Percentiles rank a stretch among this genome's conserved stretches.
Conservation (phyloP, 2,888 invertebrate species). For the Tetrapedia diversipes region DNA sequence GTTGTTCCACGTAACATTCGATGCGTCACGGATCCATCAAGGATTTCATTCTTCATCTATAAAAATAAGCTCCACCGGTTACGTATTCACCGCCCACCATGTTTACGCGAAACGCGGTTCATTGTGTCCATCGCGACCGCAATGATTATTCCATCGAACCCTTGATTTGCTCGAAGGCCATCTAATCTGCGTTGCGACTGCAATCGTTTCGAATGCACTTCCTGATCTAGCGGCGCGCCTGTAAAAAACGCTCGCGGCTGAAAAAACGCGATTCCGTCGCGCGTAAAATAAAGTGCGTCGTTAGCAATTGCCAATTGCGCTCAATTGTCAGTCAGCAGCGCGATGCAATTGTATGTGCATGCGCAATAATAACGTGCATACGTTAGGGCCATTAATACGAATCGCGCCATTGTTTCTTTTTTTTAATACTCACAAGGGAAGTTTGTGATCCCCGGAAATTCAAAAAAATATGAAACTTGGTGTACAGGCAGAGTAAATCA, state of each 20-base stretch:
- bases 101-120: slow-evolving; percentile 19
- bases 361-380: background rate
- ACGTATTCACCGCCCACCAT: slow-evolving; percentile 31
- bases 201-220: slow-evolving; percentile 27
- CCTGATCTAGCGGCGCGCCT: slow-evolving; percentile 32
- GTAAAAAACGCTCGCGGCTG: background rate
- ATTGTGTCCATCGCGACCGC: slow-evolving; percentile 37
- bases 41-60: slow-evolving; percentile 13
- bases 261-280: slow-evolving; percentile 27
- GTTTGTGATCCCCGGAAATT: too few relatives aligned
- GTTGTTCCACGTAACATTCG: background rate
- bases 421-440: too few relatives aligned
- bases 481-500: too few relatives aligned
- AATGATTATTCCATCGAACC: slow-evolving; percentile 46
- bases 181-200: slow-evolving; percentile 36
- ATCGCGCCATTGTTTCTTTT: slow-evolving; percentile 3
- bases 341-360: too few relatives aligned
- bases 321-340: slow-evolving; percentile 35
- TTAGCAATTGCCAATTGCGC: slow-evolving; percentile 29
- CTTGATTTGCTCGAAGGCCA: slow-evolving; percentile 55
- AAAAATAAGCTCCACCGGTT: slow-evolving; percentile 34
- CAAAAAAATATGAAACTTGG: too few relatives aligned
- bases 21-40: background rate
- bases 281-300: slow-evolving; percentile 36
- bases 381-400: background rate